Conservation (phyloP, 2,113 vertebrate genomes). For the Gobiocypris rarus region DNA sequence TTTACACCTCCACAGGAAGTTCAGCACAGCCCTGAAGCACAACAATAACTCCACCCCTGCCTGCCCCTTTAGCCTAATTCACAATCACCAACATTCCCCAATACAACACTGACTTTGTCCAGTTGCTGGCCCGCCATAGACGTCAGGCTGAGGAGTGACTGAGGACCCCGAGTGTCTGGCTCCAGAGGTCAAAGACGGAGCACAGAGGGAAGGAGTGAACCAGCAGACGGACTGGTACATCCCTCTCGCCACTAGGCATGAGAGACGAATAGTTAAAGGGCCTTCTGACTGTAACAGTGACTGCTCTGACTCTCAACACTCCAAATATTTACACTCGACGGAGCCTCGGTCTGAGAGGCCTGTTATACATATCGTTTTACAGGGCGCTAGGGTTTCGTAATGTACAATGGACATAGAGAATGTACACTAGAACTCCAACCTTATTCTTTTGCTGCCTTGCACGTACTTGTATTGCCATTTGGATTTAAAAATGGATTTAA, state of each 20-base stretch:
- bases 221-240: slow-evolving; percentile 37
- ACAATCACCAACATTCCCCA: slow-evolving; percentile 31
- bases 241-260: slow-evolving; percentile 48
- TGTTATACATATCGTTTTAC: slow-evolving; percentile 59
- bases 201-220: slow-evolving; percentile 5
- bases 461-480: background rate
- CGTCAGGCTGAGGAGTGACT: slow-evolving; percentile 25
- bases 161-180: slow-evolving; percentile 16
- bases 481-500: background rate
- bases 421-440: slow-evolving; percentile 16
- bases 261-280: slow-evolving; percentile 64
- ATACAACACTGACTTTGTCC: slow-evolving; percentile 22
- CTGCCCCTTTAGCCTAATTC: slow-evolving; percentile 3
- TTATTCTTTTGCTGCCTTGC: slow-evolving; percentile 5
- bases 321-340: slow-evolving; percentile 75
- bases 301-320: slow-evolving; percentile 59
- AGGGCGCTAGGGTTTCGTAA: slow-evolving; percentile 57
- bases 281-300: slow-evolving; percentile 61
- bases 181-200: slow-evolving; percentile 29
- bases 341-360: slow-evolving; percentile 62
- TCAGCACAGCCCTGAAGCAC: slow-evolving; percentile 66
- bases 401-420: slow-evolving; percentile 52
- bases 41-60: slow-evolving; percentile 1
- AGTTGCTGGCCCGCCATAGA: slow-evolving; percentile 8
- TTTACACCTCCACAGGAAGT: slow-evolving; percentile 76